Conservation (phyloP, 1,140 invertebrate species). For the Mycetomoellerius zeteki region DNA sequence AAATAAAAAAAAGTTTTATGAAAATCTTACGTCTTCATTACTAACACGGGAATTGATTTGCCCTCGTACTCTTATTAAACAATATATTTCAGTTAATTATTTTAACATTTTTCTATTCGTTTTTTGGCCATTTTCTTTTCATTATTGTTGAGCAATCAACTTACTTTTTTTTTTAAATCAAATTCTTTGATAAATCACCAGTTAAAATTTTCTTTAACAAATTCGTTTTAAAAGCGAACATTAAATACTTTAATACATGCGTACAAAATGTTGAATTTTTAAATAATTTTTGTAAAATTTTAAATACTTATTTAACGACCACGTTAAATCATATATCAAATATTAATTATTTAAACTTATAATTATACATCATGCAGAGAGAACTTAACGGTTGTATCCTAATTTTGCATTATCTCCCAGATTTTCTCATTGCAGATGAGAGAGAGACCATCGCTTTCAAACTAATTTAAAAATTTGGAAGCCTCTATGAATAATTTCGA, state of each 20-base stretch:
- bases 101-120: too few relatives aligned
- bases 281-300: too few relatives aligned
- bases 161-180: not conserved
- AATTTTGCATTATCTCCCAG: not conserved
- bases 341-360: not conserved
- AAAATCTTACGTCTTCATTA: too few relatives aligned
- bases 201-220: not conserved
- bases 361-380: not conserved
- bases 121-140: too few relatives aligned
- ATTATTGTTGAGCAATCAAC: too few relatives aligned
- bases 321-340: not conserved
- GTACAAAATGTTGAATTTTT: not conserved
- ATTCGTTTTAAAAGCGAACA: conserved; percentile 4
- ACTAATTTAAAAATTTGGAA: conserved; percentile 39
- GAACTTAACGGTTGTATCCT: not conserved
- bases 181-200: not conserved
- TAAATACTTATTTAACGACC: too few relatives aligned
- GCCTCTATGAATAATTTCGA: conserved; percentile 43
- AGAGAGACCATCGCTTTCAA: not conserved
- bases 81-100: too few relatives aligned
- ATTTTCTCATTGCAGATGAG: not conserved
- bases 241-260: not conserved
- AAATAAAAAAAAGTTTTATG: too few relatives aligned
- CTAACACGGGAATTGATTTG: too few relatives aligned
- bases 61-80: too few relatives aligned